Percentiles rank a stretch among this genome's conserved stretches.
These are phyloP conservation scores for Hyposoter didymator DNA, from an alignment of 2,888 invertebrate genomes.

Conservation along the genomic window DNA sequence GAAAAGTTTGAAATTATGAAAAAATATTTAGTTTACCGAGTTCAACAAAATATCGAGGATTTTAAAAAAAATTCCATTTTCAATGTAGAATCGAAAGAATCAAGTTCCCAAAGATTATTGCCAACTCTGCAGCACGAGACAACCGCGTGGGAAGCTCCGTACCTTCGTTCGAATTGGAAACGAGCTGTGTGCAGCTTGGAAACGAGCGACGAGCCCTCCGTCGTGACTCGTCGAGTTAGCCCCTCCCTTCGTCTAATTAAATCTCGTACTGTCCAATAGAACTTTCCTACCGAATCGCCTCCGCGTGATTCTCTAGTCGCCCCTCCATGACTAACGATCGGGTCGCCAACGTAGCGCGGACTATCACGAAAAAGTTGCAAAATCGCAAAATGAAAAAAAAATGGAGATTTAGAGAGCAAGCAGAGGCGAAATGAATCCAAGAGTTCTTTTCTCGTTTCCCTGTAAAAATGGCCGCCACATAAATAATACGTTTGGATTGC, in stretches of 20 bases:
- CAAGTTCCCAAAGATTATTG: not conserved
- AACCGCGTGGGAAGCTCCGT: not conserved
- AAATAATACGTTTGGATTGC: not conserved
- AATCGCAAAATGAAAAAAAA: not conserved
- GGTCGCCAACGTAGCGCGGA: not conserved
- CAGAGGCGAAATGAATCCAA: not conserved
- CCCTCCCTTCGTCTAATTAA: slow-evolving; percentile 31
- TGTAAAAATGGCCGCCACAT: slow-evolving; percentile 7
- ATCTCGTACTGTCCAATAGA: slow-evolving; percentile 29
- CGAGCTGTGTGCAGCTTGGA: not conserved
- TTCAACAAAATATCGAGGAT: no score
- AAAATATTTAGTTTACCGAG: no score
- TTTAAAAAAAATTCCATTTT: no score
- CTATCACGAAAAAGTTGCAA: not conserved
- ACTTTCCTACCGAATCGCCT: slow-evolving; percentile 12
- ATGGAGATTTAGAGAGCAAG: not conserved
- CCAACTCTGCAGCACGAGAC: not conserved
- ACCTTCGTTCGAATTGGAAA: not conserved
- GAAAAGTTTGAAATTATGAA: no score
- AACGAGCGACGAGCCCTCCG: not conserved
- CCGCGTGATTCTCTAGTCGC: not conserved
- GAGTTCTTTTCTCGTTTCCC: not conserved
- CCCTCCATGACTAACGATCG: not conserved
- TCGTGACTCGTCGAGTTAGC: slow-evolving; percentile 33
- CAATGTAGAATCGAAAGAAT: not conserved